A percentile compares a stretch with the other conserved stretches of the same genome.
phyloP scores from a whole-genome alignment of 1,140 invertebrate species.

The Wasmannia auropunctata region DNA sequence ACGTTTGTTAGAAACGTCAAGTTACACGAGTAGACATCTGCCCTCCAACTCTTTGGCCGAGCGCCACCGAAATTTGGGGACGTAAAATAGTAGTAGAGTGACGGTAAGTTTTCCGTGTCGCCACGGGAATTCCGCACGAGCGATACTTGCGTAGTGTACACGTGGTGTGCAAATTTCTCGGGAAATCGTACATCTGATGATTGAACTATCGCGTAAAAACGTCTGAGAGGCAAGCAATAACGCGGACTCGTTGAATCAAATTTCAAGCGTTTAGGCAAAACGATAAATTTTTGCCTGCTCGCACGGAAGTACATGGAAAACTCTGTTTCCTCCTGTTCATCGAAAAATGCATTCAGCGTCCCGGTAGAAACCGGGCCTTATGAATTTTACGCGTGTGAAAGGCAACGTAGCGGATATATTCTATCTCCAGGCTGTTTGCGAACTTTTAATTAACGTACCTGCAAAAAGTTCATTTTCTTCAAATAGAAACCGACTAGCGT shows the following conservation, averaged over 20 bases:
- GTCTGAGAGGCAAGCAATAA: neutral
- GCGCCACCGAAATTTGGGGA: constrained; percentile 16
- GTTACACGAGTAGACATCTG: neutral
- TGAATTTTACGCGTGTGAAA: neutral
- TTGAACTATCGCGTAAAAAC: neutral
- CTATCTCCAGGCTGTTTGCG: neutral
- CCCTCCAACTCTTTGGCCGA: neutral
- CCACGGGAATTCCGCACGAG: neutral
- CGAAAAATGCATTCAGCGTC: neutral
- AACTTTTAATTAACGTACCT: constrained; percentile 29
- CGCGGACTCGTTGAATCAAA: neutral
- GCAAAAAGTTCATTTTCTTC: neutral
- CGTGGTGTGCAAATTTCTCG: constrained; percentile 55
- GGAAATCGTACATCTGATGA: neutral
- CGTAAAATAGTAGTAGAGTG: constrained; percentile 12
- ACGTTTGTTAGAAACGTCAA: constrained; percentile 5
- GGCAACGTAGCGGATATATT: neutral
- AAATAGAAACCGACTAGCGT: neutral
- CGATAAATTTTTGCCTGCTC: constrained; percentile 14
- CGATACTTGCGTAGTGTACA: neutral
- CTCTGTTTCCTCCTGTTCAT: neutral
- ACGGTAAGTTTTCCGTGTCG: constrained; percentile 13
- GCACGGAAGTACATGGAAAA: neutral
- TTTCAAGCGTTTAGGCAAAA: neutral
- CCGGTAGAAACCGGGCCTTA: neutral